Base-by-base conservation (phyloP, 2,888 invertebrate species). In the Tinea pellionella region DNA sequence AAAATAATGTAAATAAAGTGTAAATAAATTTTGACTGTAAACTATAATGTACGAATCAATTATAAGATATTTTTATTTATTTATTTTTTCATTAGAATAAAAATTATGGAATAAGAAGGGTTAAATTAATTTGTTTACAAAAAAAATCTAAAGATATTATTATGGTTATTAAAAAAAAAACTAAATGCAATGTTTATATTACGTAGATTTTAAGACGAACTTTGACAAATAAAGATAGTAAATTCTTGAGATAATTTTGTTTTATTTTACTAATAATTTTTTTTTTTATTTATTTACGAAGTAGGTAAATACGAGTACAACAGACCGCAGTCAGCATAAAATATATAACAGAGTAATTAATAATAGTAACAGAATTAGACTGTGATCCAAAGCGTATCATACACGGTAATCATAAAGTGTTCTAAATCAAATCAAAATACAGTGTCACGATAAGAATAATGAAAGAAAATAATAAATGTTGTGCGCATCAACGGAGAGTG, bases 211-310 rank as follows among this genome's bases (percentile, higher is more conserved):
- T 80, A 83, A 79, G 81, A 70, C 66, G 71, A 80, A 80, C 69
- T 82, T 84, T 80, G 86, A 86, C 86, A 85, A 86, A 86, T 86
- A 86, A 86, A 86, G 71, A 80, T 84, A 82, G 80, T 72, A 76
- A 24, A 78, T 69, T 56, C 66, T 71, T 69, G 67, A 63, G 59
- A 59, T 63, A 32, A 32, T 55, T 4, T 61, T 62, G 64, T 75
- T 73, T 76, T 66, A 64, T 70, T 69, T 47, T 2, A 15, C 6
- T 16, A 8, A 47, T 47, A 51, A 51, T 24, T 41, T 41, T n/a
- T n/a, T n/a, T n/a, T n/a, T n/a, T n/a, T n/a, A n/a, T n/a, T n/a
- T n/a, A n/a, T n/a, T n/a, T n/a, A n/a, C n/a, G n/a, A n/a, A n/a
- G n/a, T n/a, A n/a, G n/a, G n/a, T n/a, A n/a, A n/a, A n/a, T n/a